Conservation (phyloP, 2,113 vertebrate species). For the Andinoacara biseriatus region DNA sequence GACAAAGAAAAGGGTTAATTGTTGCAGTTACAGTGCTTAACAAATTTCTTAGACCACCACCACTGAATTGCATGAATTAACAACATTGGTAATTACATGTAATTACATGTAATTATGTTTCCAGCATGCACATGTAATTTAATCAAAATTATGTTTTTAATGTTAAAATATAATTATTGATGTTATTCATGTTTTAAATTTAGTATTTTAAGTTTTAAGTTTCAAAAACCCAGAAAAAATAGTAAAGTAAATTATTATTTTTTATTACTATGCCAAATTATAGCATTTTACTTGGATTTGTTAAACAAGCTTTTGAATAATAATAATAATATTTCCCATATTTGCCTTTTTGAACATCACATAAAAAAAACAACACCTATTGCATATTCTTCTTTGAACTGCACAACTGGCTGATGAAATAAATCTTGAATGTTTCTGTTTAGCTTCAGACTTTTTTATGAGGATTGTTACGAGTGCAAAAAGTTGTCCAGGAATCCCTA, state of each 20-base stretch:
- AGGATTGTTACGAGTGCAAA: neutral
- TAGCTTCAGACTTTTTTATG: neutral
- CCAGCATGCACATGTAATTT: neutral
- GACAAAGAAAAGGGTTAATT: neutral
- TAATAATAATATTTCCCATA: neutral
- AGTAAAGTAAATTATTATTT: neutral
- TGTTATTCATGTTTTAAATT: neutral
- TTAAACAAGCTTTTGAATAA: too few relatives aligned
- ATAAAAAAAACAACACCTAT: neutral
- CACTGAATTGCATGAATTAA: neutral
- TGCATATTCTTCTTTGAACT: neutral
- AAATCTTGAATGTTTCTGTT: neutral
- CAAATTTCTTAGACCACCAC: neutral
- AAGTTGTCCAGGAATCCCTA: neutral
- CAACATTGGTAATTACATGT: neutral
- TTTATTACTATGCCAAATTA: too few relatives aligned
- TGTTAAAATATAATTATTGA: neutral
- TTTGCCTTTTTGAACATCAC: neutral
- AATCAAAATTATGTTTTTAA: neutral
- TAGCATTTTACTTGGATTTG: too few relatives aligned
- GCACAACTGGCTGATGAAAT: neutral
- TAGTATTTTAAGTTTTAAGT: neutral
- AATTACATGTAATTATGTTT: too few relatives aligned
- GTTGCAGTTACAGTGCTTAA: neutral
- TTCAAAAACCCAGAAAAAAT: neutral